Evolutionary conservation across 2,113 vertebrate genomes (phyloP).

Genomic region (Paedocypris sp.): DNA sequence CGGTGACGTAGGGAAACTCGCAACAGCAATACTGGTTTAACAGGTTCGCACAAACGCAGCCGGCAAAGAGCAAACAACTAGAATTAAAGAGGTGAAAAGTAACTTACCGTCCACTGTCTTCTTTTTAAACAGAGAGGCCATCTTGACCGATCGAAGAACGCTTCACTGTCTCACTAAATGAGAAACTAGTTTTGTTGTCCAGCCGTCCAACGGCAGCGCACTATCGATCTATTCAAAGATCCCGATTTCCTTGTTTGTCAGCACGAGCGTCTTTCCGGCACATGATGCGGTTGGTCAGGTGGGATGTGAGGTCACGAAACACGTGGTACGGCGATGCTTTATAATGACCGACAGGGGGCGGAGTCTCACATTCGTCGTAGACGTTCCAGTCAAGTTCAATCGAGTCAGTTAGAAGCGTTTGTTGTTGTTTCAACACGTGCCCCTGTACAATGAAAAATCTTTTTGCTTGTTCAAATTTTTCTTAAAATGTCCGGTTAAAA

Average conservation of each 20-base stretch:
- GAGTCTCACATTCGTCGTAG: too few species aligned
- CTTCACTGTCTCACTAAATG: slow-evolving; percentile 6
- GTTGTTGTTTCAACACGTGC: too few species aligned
- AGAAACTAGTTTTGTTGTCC: background rate
- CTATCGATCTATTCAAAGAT: slow-evolving; percentile 3
- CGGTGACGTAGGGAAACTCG: too few species aligned
- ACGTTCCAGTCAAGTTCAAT: too few species aligned
- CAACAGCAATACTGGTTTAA: background rate
- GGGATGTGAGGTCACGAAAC: slow-evolving; percentile 30
- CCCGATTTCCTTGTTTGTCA: slow-evolving; percentile 36
- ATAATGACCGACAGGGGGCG: slow-evolving; percentile 18
- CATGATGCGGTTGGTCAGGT: slow-evolving; percentile 26
- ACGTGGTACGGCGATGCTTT: background rate
- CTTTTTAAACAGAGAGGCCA: slow-evolving; percentile 92
- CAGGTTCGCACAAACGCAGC: background rate
- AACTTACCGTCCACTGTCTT: slow-evolving; percentile 92
- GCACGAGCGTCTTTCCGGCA: slow-evolving; percentile 27
- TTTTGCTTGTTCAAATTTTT: too few species aligned
- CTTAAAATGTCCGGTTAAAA: too few species aligned
- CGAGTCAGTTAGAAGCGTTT: too few species aligned
- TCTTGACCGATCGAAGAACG: slow-evolving; percentile 36
- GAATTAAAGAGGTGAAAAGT: background rate
- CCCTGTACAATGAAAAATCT: too few species aligned
- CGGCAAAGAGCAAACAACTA: background rate
- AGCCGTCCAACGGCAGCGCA: background rate